phyloP scores from a whole-genome alignment of 2,113 vertebrate genomes.

The Hypomesus transpacificus region DNA sequence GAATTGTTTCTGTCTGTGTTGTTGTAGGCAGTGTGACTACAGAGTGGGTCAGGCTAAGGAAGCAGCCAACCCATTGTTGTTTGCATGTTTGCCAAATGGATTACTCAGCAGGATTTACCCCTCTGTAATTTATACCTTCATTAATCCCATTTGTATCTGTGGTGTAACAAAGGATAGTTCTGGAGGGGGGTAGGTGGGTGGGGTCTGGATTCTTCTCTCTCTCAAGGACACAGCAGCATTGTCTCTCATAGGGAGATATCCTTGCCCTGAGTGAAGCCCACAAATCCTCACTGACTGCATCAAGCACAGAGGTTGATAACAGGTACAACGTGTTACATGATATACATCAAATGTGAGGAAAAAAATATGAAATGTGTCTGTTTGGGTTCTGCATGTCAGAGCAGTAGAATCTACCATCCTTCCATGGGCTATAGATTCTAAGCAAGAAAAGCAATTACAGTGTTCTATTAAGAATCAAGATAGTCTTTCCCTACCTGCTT shows the following conservation, averaged over 20 bases:
- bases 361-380: too few relatives aligned
- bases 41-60: slow-evolving; percentile 23
- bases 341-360: too few relatives aligned
- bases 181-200: neutral
- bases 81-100: slow-evolving; percentile 66
- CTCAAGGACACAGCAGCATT: slow-evolving; percentile 63
- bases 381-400: too few relatives aligned
- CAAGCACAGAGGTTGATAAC: neutral
- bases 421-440: neutral
- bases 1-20: neutral
- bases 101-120: slow-evolving; percentile 69
- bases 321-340: too few relatives aligned
- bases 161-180: slow-evolving; percentile 64
- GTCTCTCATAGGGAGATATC: slow-evolving; percentile 53
- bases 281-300: slow-evolving; percentile 14
- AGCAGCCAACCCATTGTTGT: slow-evolving; percentile 53
- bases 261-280: slow-evolving; percentile 34
- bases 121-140: slow-evolving; percentile 70
- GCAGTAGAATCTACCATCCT: too few relatives aligned
- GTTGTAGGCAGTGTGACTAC: slow-evolving; percentile 25
- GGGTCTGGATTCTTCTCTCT: slow-evolving; percentile 28
- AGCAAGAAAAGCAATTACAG: slow-evolving; percentile 55
- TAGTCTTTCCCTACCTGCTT: slow-evolving; percentile 72
- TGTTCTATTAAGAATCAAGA: slow-evolving; percentile 73
- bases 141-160: slow-evolving; percentile 70